Conservation (phyloP, 2,888 invertebrate genomes). For the Eristalinus sepulchralis region DNA sequence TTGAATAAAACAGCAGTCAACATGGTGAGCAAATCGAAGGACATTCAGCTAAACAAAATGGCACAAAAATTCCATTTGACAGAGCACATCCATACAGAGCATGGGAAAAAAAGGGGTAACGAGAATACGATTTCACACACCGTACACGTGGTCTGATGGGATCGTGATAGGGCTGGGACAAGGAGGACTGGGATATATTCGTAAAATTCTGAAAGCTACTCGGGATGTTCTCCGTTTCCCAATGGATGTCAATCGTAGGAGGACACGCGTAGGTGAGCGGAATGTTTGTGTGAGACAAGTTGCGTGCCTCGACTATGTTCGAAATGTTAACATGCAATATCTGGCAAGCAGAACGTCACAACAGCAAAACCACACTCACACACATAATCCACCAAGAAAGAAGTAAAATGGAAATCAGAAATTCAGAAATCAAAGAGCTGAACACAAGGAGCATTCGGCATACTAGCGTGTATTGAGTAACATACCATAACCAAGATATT, state of each 20-base stretch:
- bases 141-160: background rate
- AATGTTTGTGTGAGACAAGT: slow-evolving; percentile 6
- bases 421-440: slow-evolving; percentile 32
- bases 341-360: background rate
- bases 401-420: slow-evolving; percentile 3
- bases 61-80: slow-evolving; percentile 24
- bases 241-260: slow-evolving; percentile 10
- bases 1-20: slow-evolving; percentile 60
- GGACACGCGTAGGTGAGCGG: background rate
- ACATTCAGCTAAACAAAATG: slow-evolving; percentile 3
- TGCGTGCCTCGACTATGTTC: slow-evolving; percentile 22
- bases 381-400: no score
- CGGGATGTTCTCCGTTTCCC: slow-evolving; percentile 1
- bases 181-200: background rate
- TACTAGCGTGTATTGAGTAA: background rate
- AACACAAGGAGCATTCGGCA: slow-evolving; percentile 26
- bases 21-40: slow-evolving; percentile 30
- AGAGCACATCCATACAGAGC: background rate
- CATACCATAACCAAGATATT: slow-evolving; percentile 54
- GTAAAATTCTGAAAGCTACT: background rate
- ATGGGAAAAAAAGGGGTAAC: slow-evolving; percentile 28
- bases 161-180: background rate
- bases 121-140: slow-evolving; percentile 16
- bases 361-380: background rate
- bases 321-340: slow-evolving; percentile 33